Percentiles rank a stretch among this genome's conserved stretches.
Evolutionary conservation across 2,888 invertebrate genomes (phyloP).

Genomic region (Aproaerema taeniolella): DNA sequence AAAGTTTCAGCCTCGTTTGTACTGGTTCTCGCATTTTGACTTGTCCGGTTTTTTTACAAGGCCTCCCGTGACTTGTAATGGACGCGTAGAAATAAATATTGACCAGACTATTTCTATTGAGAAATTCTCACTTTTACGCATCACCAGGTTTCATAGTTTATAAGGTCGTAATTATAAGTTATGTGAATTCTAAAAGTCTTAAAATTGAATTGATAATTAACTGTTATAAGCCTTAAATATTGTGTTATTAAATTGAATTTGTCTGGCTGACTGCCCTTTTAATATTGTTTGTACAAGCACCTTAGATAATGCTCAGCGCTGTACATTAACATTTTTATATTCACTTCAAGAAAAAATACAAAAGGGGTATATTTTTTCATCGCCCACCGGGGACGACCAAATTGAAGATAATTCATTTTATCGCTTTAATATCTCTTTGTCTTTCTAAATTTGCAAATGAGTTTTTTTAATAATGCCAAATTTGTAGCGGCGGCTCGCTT

Average conservation of each 20-base stretch:
- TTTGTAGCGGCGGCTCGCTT: constrained; percentile 50
- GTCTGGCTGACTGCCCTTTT: neutral
- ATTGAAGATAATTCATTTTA: constrained; percentile 70
- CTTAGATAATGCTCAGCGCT: constrained; percentile 24
- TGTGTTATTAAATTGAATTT: too few species aligned
- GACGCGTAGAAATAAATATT: too few species aligned
- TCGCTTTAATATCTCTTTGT: constrained; percentile 71
- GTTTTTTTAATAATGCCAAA: constrained; percentile 74
- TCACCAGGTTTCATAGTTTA: too few species aligned
- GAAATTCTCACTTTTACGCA: too few species aligned
- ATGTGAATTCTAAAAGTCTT: too few species aligned
- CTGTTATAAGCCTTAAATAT: too few species aligned
- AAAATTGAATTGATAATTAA: too few species aligned
- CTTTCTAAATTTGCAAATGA: constrained; percentile 75
- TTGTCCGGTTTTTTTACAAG: constrained; percentile 31
- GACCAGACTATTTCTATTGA: too few species aligned
- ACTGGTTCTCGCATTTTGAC: constrained; percentile 33
- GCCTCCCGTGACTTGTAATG: constrained; percentile 28
- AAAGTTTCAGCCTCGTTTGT: constrained; percentile 48
- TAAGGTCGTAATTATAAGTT: too few species aligned
- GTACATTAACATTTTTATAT: constrained; percentile 57
- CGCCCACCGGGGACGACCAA: constrained; percentile 42
- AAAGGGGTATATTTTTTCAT: constrained; percentile 49
- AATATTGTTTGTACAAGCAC: constrained; percentile 18
- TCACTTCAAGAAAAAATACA: constrained; percentile 36